Conservation (phyloP, 2,888 invertebrate genomes). For the Erebia palarica region DNA sequence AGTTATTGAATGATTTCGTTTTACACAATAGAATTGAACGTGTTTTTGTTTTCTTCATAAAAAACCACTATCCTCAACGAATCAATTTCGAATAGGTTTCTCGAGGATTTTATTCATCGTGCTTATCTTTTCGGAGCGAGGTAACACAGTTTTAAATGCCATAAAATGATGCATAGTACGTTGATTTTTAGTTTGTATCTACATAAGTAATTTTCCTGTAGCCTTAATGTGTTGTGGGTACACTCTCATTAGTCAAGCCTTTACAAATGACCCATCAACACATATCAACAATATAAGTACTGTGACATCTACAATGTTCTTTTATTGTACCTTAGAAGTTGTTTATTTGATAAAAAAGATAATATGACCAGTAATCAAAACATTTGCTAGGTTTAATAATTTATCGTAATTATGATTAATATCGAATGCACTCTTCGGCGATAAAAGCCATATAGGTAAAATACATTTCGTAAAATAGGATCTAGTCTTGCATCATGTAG, state of each 20-base stretch:
- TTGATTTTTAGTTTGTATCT: not conserved
- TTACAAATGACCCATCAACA: slow-evolving; percentile 1
- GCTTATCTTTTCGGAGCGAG: slow-evolving; percentile 29
- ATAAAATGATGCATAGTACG: slow-evolving; percentile 4
- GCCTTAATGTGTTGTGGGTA: not conserved
- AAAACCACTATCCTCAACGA: slow-evolving; percentile 9
- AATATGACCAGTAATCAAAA: slow-evolving; percentile 10
- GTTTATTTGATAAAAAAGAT: not conserved
- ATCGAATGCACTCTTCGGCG: slow-evolving; percentile 14
- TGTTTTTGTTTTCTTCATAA: slow-evolving; percentile 14
- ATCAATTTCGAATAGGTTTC: slow-evolving; percentile 8
- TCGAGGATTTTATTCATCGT: slow-evolving; percentile 10
- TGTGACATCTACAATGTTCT: not conserved
- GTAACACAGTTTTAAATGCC: slow-evolving; percentile 8
- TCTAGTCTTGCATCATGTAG: slow-evolving; percentile 27
- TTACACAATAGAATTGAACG: slow-evolving; percentile 2
- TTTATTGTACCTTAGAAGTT: not conserved
- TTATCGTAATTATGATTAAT: not conserved
- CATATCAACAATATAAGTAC: not conserved
- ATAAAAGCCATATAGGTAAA: slow-evolving; percentile 18
- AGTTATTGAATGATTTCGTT: slow-evolving; percentile 16
- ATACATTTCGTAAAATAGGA: slow-evolving; percentile 13
- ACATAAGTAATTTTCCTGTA: slow-evolving; percentile 9
- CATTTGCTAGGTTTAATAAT: slow-evolving; percentile 21
- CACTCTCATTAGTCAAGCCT: not conserved